These are phyloP conservation scores for Glareola pratincola DNA, from an alignment of 2,113 vertebrate species.

Conservation along the genomic window DNA sequence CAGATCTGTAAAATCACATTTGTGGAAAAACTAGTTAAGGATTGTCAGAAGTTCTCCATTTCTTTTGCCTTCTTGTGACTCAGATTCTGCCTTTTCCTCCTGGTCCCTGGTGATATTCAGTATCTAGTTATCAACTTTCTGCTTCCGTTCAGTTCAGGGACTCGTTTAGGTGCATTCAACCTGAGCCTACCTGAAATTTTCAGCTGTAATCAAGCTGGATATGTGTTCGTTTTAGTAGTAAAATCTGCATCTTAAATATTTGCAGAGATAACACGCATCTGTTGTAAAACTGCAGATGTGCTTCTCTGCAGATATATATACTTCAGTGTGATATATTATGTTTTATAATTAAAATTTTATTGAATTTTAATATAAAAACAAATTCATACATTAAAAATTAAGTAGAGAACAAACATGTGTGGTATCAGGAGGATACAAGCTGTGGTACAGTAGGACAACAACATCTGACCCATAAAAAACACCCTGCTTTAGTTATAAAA, in stretches of 20 bases:
- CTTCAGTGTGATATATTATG: conserved; percentile 59
- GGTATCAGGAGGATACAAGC: conserved; percentile 59
- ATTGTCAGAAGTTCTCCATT: not conserved
- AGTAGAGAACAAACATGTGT: conserved; percentile 65
- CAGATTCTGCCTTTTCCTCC: not conserved
- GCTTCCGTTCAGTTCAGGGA: not conserved
- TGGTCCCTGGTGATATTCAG: not conserved
- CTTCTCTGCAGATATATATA: conserved; percentile 56
- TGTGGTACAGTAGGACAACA: conserved; percentile 52
- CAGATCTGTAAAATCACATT: not conserved
- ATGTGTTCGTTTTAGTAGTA: not conserved
- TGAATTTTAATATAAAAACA: conserved; percentile 75
- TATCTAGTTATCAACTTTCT: not conserved
- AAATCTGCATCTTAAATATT: conserved; percentile 49
- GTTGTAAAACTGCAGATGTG: conserved; percentile 68
- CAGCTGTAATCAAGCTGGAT: not conserved
- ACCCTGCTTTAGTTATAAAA: conserved; percentile 54
- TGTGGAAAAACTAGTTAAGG: not conserved
- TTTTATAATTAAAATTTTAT: conserved; percentile 73
- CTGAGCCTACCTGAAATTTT: conserved; percentile 16
- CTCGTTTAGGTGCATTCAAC: not conserved
- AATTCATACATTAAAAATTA: conserved; percentile 73
- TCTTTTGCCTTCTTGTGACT: not conserved
- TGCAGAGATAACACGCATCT: conserved; percentile 32
- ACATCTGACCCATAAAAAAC: conserved; percentile 69